These are phyloP conservation scores for Scaptomyza montana DNA, from an alignment of 1,140 invertebrate genomes.

Conservation along the genomic window DNA sequence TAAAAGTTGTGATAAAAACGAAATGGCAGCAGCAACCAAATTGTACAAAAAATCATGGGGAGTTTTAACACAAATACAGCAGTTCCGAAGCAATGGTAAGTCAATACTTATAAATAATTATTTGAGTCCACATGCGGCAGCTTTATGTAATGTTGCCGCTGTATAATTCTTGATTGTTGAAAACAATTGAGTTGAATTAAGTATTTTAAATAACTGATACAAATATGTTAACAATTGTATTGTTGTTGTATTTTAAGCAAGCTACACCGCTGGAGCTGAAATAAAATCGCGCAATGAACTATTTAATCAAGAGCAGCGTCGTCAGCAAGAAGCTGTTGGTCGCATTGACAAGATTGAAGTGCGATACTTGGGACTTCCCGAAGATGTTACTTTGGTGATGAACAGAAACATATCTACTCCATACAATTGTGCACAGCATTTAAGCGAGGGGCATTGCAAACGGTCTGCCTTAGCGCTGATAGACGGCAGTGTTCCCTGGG, in stretches of 20 bases:
- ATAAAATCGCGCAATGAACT: slow-evolving; percentile 87
- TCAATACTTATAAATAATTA: not conserved
- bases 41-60: slow-evolving; percentile 60
- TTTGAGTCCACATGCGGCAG: slow-evolving; percentile 21
- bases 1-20: slow-evolving; percentile 35
- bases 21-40: slow-evolving; percentile 64
- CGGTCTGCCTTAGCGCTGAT: slow-evolving; percentile 91
- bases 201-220: not conserved
- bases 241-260: slow-evolving; percentile 35
- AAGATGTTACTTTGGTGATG: slow-evolving; percentile 92
- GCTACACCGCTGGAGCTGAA: slow-evolving; percentile 45
- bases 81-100: slow-evolving; percentile 54
- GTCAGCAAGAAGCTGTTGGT: slow-evolving; percentile 89
- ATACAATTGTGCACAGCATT: slow-evolving; percentile 95
- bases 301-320: slow-evolving; percentile 91
- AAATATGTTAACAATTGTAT: not conserved
- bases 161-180: not conserved
- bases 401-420: slow-evolving; percentile 97
- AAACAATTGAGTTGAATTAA: not conserved
- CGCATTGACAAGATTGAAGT: slow-evolving; percentile 97
- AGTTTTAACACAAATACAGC: slow-evolving; percentile 51
- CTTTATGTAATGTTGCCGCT: slow-evolving; percentile 61
- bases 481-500: slow-evolving; percentile 91
- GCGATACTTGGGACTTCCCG: slow-evolving; percentile 89
- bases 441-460: slow-evolving; percentile 89